Conservation (phyloP, 2,888 invertebrate species). For the Noctua janthina region DNA sequence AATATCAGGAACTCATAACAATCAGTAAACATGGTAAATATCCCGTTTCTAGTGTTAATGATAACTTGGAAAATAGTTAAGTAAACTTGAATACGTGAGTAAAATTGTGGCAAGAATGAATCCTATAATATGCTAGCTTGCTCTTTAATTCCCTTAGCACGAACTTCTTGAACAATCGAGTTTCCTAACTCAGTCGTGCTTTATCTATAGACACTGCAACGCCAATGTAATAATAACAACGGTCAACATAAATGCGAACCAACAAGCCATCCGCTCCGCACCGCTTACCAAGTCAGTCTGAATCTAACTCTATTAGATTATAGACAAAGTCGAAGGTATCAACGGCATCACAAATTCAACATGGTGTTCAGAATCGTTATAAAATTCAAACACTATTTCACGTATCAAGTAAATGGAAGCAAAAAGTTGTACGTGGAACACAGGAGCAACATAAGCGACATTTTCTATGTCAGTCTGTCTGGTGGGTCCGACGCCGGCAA, state of each 20-base stretch:
- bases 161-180: conserved; percentile 2
- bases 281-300: conserved; percentile 19
- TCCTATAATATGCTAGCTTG: background rate
- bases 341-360: conserved; percentile 23
- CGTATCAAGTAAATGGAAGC: conserved; percentile 43
- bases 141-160: background rate
- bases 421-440: conserved; percentile 60
- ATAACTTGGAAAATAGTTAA: too few relatives aligned
- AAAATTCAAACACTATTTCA: conserved; percentile 57
- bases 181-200: conserved; percentile 15
- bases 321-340: conserved; percentile 25
- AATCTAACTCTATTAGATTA: conserved; percentile 33
- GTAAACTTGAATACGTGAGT: background rate
- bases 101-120: background rate
- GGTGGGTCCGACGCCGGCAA: conserved; percentile 74
- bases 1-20: too few relatives aligned
- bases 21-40: too few relatives aligned
- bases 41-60: too few relatives aligned
- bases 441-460: conserved; percentile 63
- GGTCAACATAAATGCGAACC: conserved; percentile 35
- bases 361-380: conserved; percentile 30
- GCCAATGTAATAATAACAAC: conserved; percentile 34
- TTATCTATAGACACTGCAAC: conserved; percentile 43
- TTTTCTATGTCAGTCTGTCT: conserved; percentile 80
- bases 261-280: conserved; percentile 26